A percentile compares a stretch with the other conserved stretches of the same genome.
Evolutionary conservation across 92 coral and sea anemone species (phyloP).

Genomic region (Blastomussa wellsi): DNA sequence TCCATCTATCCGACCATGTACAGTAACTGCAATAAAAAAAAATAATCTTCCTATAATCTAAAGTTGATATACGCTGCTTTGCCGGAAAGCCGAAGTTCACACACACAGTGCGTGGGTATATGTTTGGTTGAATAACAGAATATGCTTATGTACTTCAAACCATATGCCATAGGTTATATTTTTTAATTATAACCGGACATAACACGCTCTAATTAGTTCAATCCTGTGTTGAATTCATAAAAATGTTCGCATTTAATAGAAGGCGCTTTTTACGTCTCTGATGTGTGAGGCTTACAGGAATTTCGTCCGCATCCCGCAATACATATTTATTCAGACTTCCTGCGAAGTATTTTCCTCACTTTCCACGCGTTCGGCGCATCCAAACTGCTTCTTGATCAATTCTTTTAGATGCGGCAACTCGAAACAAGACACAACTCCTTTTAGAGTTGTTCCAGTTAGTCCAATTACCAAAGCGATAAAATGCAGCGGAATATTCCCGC

Average conservation of each 20-base stretch:
- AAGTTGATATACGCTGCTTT: background rate
- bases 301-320: background rate
- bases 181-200: background rate
- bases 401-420: constrained; percentile 74
- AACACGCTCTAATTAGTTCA: background rate
- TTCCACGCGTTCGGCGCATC: constrained; percentile 40
- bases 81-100: background rate
- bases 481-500: constrained; percentile 59
- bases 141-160: background rate
- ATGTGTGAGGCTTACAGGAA: background rate
- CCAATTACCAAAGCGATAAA: constrained; percentile 70
- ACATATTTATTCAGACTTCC: constrained; percentile 17
- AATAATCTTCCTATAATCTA: background rate
- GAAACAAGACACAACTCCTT: constrained; percentile 70
- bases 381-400: constrained; percentile 65
- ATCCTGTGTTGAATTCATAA: background rate
- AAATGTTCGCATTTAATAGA: background rate
- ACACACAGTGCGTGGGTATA: background rate
- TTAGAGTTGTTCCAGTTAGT: constrained; percentile 63
- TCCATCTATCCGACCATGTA: background rate
- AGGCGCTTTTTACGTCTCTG: background rate
- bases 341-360: constrained; percentile 8
- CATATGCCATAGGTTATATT: background rate
- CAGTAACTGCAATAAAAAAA: background rate
- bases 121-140: background rate